A percentile compares a stretch with the other conserved stretches of the same genome.
Evolutionary conservation across 2,113 vertebrate species (phyloP).

Genomic region (Cinclus cinclus): DNA sequence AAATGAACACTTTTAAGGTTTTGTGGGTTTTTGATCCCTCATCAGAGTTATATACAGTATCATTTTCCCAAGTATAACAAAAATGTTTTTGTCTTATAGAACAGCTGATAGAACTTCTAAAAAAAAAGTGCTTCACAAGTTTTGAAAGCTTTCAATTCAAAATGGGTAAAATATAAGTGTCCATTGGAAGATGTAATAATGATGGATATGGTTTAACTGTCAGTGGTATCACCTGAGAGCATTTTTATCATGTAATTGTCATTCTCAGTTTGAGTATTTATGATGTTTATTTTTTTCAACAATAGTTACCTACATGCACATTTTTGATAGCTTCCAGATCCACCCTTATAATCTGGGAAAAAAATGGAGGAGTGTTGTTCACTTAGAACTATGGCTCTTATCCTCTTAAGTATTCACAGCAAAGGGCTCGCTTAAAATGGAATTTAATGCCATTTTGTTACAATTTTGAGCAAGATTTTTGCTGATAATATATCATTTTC

Average conservation of each 20-base stretch:
- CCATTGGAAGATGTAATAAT: constrained; percentile 23
- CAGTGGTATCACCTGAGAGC: neutral
- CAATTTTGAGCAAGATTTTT: neutral
- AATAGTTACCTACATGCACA: neutral
- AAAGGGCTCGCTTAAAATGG: neutral
- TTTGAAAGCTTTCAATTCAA: constrained; percentile 32
- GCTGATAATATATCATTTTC: neutral
- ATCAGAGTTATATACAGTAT: constrained; percentile 54
- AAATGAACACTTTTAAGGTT: constrained; percentile 78
- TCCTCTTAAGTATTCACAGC: neutral
- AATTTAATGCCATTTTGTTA: neutral
- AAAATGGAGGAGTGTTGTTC: neutral
- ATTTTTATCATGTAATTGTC: neutral
- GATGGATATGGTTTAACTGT: constrained; percentile 2
- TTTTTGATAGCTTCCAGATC: constrained; percentile 12
- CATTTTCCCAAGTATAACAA: constrained; percentile 38
- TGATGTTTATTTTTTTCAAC: neutral
- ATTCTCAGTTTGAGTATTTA: neutral
- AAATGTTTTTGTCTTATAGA: constrained; percentile 24
- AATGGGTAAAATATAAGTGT: constrained; percentile 2
- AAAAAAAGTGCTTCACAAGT: constrained; percentile 16
- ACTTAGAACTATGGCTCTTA: neutral
- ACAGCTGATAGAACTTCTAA: constrained; percentile 23
- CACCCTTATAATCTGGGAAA: neutral
- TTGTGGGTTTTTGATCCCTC: constrained; percentile 52